A percentile compares a stretch with the other conserved stretches of the same genome.
phyloP scores from a whole-genome alignment of 2,888 invertebrate species.

The Dolichomitus sp. region DNA sequence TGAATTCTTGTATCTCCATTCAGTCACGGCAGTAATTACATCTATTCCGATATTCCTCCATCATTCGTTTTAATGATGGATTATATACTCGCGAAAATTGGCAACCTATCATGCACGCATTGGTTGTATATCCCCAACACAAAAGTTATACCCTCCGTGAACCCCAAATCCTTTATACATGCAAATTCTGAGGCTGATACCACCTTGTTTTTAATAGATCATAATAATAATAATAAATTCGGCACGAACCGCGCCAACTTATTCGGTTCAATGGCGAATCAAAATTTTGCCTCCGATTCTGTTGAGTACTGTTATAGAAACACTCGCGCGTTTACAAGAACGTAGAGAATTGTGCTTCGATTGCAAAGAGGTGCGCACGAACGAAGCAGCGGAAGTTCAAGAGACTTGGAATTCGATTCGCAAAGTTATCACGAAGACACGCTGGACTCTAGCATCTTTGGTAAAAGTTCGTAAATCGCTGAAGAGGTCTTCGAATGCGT shows the following conservation, averaged over 20 bases:
- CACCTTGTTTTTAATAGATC: too few species aligned
- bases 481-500: constrained; percentile 37
- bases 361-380: constrained; percentile 41
- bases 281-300: background rate
- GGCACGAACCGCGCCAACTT: too few species aligned
- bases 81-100: background rate
- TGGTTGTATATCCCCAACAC: too few species aligned
- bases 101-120: background rate
- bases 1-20: background rate
- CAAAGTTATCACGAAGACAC: constrained; percentile 57
- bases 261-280: too few species aligned
- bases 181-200: too few species aligned
- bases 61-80: background rate
- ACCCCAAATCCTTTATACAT: too few species aligned
- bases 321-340: background rate
- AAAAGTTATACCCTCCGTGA: too few species aligned
- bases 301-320: background rate
- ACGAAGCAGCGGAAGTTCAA: constrained; percentile 47
- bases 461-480: constrained; percentile 60
- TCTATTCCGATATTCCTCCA: background rate
- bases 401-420: constrained; percentile 65
- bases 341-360: constrained; percentile 16
- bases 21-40: background rate
- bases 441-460: constrained; percentile 42
- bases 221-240: too few species aligned